These are phyloP conservation scores for Seriola quinqueradiata DNA, from an alignment of 2,113 vertebrate genomes.

Conservation along the genomic window DNA sequence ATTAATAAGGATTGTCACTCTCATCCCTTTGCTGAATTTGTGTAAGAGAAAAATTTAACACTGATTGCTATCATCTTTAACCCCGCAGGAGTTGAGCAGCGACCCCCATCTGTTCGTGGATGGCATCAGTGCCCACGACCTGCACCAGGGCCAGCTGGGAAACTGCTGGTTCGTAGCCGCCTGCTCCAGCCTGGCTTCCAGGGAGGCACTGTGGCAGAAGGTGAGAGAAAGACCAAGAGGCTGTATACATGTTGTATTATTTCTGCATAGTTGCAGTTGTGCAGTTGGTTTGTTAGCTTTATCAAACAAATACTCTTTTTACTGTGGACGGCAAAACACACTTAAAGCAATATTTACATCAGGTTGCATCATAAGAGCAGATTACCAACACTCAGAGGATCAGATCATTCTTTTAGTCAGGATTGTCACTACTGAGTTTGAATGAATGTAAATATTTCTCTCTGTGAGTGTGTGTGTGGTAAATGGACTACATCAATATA, in stretches of 20 bases:
- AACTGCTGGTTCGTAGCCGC: slow-evolving; percentile 85
- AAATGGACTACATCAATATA: too few relatives aligned
- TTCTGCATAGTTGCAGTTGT: neutral
- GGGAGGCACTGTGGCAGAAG: slow-evolving; percentile 82
- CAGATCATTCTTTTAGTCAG: too few relatives aligned
- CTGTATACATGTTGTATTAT: neutral
- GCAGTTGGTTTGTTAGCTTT: neutral
- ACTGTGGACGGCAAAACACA: neutral
- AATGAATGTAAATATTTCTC: too few relatives aligned
- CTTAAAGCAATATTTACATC: too few relatives aligned
- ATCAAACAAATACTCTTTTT: neutral
- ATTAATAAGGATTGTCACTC: neutral
- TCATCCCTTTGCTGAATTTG: neutral
- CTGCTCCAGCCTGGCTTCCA: slow-evolving; percentile 82
- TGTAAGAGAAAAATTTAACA: neutral
- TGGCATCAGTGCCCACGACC: slow-evolving; percentile 82
- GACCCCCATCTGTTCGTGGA: slow-evolving; percentile 81
- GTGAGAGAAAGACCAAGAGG: slow-evolving; percentile 44
- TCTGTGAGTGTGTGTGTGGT: too few relatives aligned
- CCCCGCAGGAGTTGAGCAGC: slow-evolving; percentile 72
- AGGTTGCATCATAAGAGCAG: neutral
- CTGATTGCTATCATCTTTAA: neutral
- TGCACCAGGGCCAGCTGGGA: slow-evolving; percentile 82
- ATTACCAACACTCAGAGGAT: too few relatives aligned
- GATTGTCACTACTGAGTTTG: too few relatives aligned